Base-by-base conservation (phyloP, 2,888 invertebrate genomes). In the Tineola bisselliella region DNA sequence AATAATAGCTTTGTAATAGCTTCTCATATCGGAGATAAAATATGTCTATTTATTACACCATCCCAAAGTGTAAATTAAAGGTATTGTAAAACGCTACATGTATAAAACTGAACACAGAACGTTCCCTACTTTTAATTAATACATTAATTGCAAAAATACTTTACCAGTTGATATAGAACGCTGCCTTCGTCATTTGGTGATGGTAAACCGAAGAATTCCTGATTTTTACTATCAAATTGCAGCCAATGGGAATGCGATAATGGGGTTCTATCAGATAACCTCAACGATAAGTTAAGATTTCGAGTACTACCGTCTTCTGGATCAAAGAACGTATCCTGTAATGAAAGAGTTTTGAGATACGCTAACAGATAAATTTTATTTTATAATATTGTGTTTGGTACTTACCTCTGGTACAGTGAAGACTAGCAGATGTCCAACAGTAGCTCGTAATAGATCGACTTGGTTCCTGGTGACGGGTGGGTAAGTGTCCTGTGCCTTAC, bases 121-220 rank as follows among this genome's bases (percentile, higher is more conserved):
- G n/a, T n/a, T n/a, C n/a, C n/a, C n/a, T n/a, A n/a, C n/a, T n/a
- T n/a, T n/a, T n/a, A 18, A 17, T 18, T 19, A 13, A 8, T 52
- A 8, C 13, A 8, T 44, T n/a, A 18, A 52, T 19, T 17, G 11
- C 58, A 38, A 38, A 38, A 38, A 38, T 38, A 38, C 38, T 70
- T 73, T 62, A 93, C 91, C 70, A 96, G 80, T 67, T 94, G 91
- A 72, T 95, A 96, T 68, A 93, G 93, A 64, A 91, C 91, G 12
- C 90, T 89, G 31, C 94, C 94, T 17, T 90, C 89, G 74, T 96
- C 93, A 1, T 86, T 84, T 0, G 90, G 86, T 63, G 92, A 84
- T 1, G 96, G 96, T 61, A 98, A 89, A 0, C 97, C 97, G 73
- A 91, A 95, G 80, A 98, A 94, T 81, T 95, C 95, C 70, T 95